These are phyloP conservation scores for Lepeophtheirus nordmannii DNA, from an alignment of 2,888 invertebrate genomes.

Conservation along the genomic window DNA sequence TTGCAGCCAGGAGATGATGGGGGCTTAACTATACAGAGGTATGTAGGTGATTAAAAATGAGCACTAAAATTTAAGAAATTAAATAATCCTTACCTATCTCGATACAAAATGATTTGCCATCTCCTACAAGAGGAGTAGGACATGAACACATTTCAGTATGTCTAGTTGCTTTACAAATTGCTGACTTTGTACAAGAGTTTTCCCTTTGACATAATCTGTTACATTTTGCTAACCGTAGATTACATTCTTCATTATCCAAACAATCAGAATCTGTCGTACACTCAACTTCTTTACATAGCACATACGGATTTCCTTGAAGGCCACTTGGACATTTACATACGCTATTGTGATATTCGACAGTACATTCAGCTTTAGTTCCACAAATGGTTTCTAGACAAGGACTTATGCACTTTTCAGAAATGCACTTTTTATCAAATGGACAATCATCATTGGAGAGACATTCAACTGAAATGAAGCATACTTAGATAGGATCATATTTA, in stretches of 20 bases:
- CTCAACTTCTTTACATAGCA: slow-evolving; percentile 41
- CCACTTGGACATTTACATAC: slow-evolving; percentile 60
- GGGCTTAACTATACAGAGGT: slow-evolving; percentile 37
- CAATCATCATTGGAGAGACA: slow-evolving; percentile 31
- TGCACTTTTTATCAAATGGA: slow-evolving; percentile 31
- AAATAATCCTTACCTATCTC: slow-evolving; percentile 1
- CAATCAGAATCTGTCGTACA: slow-evolving; percentile 55
- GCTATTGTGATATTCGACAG: slow-evolving; percentile 50
- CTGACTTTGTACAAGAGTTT: background rate
- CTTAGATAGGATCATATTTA: slow-evolving; percentile 18
- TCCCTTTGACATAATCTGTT: slow-evolving; percentile 37
- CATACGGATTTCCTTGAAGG: slow-evolving; percentile 63
- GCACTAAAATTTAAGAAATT: background rate
- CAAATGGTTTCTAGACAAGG: slow-evolving; percentile 36
- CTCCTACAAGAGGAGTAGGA: slow-evolving; percentile 1
- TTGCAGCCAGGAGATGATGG: slow-evolving; percentile 43
- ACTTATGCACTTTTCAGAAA: slow-evolving; percentile 29
- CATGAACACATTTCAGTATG: slow-evolving; percentile 10
- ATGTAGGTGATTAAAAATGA: slow-evolving; percentile 41
- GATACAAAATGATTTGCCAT: slow-evolving; percentile 9
- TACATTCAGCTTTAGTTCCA: slow-evolving; percentile 59
- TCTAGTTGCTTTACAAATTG: background rate
- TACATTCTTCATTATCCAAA: slow-evolving; percentile 62
- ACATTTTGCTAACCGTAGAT: slow-evolving; percentile 42
- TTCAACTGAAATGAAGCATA: slow-evolving; percentile 24